Conservation (phyloP, 2,113 vertebrate species). For the Laticauda colubrina region DNA sequence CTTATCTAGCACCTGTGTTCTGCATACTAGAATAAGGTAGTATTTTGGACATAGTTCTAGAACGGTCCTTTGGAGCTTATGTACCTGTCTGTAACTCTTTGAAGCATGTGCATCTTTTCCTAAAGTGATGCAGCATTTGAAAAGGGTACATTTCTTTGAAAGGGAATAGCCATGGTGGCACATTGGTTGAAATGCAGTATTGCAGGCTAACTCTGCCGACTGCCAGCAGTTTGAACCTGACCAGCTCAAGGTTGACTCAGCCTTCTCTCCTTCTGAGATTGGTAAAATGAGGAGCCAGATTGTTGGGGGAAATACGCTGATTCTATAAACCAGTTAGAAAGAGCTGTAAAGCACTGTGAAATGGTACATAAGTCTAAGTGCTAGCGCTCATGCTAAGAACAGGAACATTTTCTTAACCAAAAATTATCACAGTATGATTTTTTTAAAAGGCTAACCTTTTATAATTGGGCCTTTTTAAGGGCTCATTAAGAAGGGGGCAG, state of each 20-base stretch:
- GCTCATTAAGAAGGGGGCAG: background rate
- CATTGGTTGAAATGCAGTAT: background rate
- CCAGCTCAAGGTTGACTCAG: background rate
- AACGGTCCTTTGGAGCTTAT: background rate
- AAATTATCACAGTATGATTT: background rate
- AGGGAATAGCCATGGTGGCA: background rate
- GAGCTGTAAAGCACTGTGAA: background rate
- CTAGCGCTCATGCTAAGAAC: background rate
- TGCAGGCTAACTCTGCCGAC: background rate
- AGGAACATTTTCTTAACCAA: background rate
- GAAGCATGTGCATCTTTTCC: background rate
- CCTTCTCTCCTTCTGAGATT: too few species aligned
- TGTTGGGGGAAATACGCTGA: background rate
- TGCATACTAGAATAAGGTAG: background rate
- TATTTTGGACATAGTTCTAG: background rate
- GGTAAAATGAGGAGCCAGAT: too few species aligned
- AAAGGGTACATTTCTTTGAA: background rate
- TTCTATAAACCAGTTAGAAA: background rate
- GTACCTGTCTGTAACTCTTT: background rate
- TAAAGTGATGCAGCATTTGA: background rate
- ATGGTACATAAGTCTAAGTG: background rate
- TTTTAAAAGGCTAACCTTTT: background rate
- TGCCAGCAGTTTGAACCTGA: background rate
- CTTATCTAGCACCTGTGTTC: background rate
- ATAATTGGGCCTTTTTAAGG: background rate